phyloP scores from a whole-genome alignment of 2,888 invertebrate genomes.

The Myopa tessellatipennis region DNA sequence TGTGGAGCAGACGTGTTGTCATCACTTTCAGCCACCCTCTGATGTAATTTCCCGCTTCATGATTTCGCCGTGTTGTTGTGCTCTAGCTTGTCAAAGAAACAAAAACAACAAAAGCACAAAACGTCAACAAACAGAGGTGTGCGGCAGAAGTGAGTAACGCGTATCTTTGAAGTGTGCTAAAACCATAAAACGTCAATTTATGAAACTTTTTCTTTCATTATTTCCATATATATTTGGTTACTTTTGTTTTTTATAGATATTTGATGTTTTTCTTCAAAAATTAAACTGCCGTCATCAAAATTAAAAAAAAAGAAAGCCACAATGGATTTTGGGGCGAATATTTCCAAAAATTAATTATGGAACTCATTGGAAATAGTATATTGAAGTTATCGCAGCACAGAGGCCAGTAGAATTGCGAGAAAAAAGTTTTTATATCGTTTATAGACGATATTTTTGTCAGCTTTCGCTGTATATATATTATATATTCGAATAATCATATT shows the following conservation, averaged over 20 bases:
- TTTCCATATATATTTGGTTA: conserved; percentile 5
- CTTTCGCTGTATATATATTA: too few relatives aligned
- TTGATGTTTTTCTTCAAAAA: conserved; percentile 14
- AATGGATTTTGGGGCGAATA: too few relatives aligned
- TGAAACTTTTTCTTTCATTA: conserved; percentile 15
- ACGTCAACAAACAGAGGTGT: conserved; percentile 29
- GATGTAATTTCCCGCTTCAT: conserved; percentile 23
- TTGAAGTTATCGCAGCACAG: neutral
- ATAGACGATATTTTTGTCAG: too few relatives aligned
- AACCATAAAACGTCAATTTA: conserved; percentile 17
- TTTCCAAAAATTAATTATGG: too few relatives aligned
- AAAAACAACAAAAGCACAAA: conserved; percentile 1
- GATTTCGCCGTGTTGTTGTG: neutral
- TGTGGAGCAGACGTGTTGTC: conserved; percentile 9
- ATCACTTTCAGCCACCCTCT: conserved; percentile 8
- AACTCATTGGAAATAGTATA: too few relatives aligned
- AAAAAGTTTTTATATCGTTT: too few relatives aligned
- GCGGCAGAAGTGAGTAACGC: conserved; percentile 20
- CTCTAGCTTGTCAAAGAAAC: conserved; percentile 5
- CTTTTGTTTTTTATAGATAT: neutral
- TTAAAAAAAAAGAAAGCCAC: neutral
- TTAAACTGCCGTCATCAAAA: neutral
- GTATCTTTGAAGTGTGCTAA: conserved; percentile 28
- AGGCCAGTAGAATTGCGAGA: too few relatives aligned
- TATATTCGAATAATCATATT: too few relatives aligned